Percentiles rank a stretch among this genome's conserved stretches.
Evolutionary conservation across 2,888 invertebrate species (phyloP).

Genomic region (Orthosia gothica): DNA sequence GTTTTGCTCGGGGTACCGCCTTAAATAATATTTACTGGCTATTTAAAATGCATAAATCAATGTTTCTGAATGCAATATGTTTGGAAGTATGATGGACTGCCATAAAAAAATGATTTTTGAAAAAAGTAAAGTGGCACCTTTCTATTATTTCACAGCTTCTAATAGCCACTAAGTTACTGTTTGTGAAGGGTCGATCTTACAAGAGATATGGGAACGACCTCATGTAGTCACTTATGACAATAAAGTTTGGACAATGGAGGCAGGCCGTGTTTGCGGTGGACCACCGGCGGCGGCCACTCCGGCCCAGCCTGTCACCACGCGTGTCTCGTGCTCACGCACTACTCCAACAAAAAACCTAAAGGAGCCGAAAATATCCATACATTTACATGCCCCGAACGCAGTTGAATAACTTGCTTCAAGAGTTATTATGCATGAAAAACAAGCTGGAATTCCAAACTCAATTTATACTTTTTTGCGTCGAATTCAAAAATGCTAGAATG

Average conservation of each 20-base stretch:
- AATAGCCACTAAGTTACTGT: conserved; percentile 55
- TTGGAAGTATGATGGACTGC: not conserved
- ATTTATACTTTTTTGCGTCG: not conserved
- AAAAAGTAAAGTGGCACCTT: conserved; percentile 41
- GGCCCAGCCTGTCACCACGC: conserved; percentile 66
- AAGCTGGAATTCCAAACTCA: conserved; percentile 1
- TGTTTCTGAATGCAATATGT: not conserved
- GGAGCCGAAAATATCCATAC: conserved; percentile 12
- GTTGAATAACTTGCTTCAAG: conserved; percentile 9
- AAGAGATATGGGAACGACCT: conserved; percentile 65
- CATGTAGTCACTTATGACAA: conserved; percentile 78
- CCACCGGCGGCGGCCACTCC: conserved; percentile 81
- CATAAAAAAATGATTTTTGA: conserved; percentile 9
- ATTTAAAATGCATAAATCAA: conserved; percentile 13
- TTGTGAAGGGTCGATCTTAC: conserved; percentile 50
- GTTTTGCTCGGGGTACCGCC: no score
- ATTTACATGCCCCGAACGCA: conserved; percentile 4
- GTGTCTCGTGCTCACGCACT: conserved; percentile 42
- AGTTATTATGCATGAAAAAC: conserved; percentile 21
- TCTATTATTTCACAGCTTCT: conserved; percentile 54
- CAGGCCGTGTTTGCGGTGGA: conserved; percentile 84
- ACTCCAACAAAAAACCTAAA: conserved; percentile 40
- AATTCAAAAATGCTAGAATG: conserved; percentile 26
- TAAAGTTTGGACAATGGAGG: conserved; percentile 85
- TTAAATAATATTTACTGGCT: not conserved